Base-by-base conservation (phyloP, 2,888 invertebrate species). In the Philhelius pedissequus region DNA sequence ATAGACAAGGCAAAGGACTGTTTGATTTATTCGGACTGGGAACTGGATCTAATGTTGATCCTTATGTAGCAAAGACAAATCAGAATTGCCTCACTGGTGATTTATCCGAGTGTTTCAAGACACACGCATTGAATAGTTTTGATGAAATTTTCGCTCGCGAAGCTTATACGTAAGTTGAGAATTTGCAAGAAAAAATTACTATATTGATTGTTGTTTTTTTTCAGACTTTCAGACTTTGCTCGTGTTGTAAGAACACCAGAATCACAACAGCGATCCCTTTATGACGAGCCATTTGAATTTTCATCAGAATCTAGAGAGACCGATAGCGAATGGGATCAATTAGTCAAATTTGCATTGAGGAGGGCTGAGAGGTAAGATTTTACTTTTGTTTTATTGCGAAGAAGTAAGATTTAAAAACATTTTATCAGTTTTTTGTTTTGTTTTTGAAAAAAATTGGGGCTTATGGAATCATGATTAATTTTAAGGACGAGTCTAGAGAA, bases 101-200 rank as follows among this genome's bases (percentile, higher is more conserved):
- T 89, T 92, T 97, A n/a, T 95, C 96, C 0, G 96, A 96, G 89
- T 97, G 96, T 89, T 96, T 97, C 90, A 96, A 97, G 89, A 96
- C 96, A 0, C 94, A 95, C 86, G 96, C 96, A 0, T 90, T 97
- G 62, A 93, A 93, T 71, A 95, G 95, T 0, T 94, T 97, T 75
- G 95, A 96, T 66, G 96, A 96, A 70, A 96, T 97, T 90, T 96
- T 97, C 89, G 94, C 94, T 88, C 94, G 94, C 87, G 94, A 93
- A 64, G 91, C 92, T 86, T 94, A 94, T 87, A 76, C 88, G 92
- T 92, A 88, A 88, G 89, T 86, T 48, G 11, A 27, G 52, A 32
- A 27, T 13, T 52, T n/a, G n/a, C n/a, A n/a, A n/a, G n/a, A n/a
- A n/a, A n/a, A n/a, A n/a, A n/a, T n/a, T 7, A 25, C n/a, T 38